Conservation (phyloP, 1,140 invertebrate genomes). For the Drosophila littoralis region DNA sequence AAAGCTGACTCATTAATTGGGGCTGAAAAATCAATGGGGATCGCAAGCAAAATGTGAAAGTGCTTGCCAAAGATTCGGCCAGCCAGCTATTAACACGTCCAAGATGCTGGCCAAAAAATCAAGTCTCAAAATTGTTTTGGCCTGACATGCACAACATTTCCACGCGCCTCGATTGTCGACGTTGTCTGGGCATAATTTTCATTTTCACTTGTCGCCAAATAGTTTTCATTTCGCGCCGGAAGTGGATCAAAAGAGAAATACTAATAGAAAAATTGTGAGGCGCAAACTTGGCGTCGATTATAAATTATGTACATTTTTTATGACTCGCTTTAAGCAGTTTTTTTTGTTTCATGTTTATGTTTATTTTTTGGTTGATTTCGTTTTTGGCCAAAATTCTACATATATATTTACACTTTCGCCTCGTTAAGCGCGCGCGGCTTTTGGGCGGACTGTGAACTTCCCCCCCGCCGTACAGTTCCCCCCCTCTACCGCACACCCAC, state of each 20-base stretch:
- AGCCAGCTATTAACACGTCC: neutral
- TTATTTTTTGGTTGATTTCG: constrained; percentile 54
- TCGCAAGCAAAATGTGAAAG: constrained; percentile 5
- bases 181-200: constrained; percentile 36
- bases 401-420: constrained; percentile 68
- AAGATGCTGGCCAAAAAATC: too few species aligned
- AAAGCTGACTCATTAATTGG: constrained; percentile 30
- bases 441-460: neutral
- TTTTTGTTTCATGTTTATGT: constrained; percentile 36
- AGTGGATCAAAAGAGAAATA: constrained; percentile 71
- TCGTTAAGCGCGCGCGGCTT: constrained; percentile 53
- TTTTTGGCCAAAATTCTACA: constrained; percentile 50
- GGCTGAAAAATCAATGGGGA: neutral
- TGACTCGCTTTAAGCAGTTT: constrained; percentile 21
- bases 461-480: neutral
- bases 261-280: constrained; percentile 27
- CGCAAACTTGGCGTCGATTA: constrained; percentile 41
- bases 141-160: neutral
- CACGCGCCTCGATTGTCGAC: neutral
- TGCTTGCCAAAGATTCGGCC: neutral
- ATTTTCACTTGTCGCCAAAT: constrained; percentile 63
- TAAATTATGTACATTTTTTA: constrained; percentile 75
- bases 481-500: constrained; percentile 26
- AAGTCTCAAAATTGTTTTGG: neutral
- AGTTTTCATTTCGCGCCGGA: constrained; percentile 66